Evolutionary conservation across 2,797 vertebrate species (phyloP).

Genomic region (Xerus rutilus): DNA sequence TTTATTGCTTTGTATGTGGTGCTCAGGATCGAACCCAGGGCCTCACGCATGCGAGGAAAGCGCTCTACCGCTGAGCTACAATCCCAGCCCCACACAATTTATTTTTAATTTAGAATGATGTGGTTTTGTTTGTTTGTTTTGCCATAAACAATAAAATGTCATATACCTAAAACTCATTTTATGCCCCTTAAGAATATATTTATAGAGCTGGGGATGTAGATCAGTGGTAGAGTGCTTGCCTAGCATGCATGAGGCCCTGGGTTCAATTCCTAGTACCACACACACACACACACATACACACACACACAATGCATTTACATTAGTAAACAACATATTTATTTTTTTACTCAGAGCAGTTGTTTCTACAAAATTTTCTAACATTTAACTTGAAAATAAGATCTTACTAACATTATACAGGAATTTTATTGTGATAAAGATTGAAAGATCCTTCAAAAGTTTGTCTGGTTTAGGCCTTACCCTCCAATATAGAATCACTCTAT

Average conservation of each 20-base stretch:
- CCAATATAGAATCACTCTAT: conserved; percentile 32
- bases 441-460: neutral
- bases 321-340: neutral
- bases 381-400: neutral
- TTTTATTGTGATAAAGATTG: conserved; percentile 22
- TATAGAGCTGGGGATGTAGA: too few species aligned
- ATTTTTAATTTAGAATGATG: conserved; percentile 52
- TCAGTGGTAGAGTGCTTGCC: too few species aligned
- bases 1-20: too few species aligned
- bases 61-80: too few species aligned
- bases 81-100: neutral
- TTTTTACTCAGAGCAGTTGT: neutral
- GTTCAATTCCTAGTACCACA: too few species aligned
- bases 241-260: too few species aligned
- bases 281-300: too few species aligned
- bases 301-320: neutral
- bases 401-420: conserved; percentile 34
- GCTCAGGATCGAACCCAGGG: too few species aligned
- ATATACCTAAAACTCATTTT: conserved; percentile 16
- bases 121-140: neutral
- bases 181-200: conserved; percentile 25
- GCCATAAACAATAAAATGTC: neutral
- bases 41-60: too few species aligned
- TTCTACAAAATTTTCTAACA: conserved; percentile 44
- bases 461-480: conserved; percentile 38